A percentile compares a stretch with the other conserved stretches of the same genome.
These are phyloP conservation scores for Melangyna quadrimaculata DNA, from an alignment of 2,888 invertebrate genomes.

Conservation along the genomic window DNA sequence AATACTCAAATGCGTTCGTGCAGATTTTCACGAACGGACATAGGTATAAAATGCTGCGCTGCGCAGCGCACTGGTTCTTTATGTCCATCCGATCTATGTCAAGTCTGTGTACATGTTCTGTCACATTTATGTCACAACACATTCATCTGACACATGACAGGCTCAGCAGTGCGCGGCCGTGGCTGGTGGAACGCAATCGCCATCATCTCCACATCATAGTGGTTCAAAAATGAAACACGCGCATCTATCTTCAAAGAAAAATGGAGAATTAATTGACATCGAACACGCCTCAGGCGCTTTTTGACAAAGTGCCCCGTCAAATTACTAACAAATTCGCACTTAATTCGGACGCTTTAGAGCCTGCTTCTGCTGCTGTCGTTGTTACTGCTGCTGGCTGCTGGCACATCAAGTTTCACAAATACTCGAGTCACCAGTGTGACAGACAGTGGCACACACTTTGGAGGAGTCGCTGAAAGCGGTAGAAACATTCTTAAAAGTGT, in stretches of 20 bases:
- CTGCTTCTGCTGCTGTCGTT: neutral
- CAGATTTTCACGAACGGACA: slow-evolving; percentile 21
- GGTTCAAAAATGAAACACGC: slow-evolving; percentile 13
- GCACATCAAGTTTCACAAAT: slow-evolving; percentile 40
- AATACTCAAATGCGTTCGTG: slow-evolving; percentile 20
- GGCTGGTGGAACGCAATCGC: neutral
- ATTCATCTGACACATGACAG: slow-evolving; percentile 59
- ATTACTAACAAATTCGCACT: slow-evolving; percentile 67
- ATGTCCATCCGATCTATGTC: slow-evolving; percentile 60
- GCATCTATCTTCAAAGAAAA: slow-evolving; percentile 24
- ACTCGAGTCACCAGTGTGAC: slow-evolving; percentile 25
- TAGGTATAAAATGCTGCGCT: neutral
- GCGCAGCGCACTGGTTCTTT: slow-evolving; percentile 38
- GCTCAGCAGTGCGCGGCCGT: neutral
- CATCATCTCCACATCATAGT: slow-evolving; percentile 41
- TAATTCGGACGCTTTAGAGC: slow-evolving; percentile 53
- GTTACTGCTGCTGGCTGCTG: neutral
- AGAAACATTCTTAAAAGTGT: slow-evolving; percentile 57
- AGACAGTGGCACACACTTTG: slow-evolving; percentile 44
- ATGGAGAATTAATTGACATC: slow-evolving; percentile 62
- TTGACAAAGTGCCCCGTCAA: slow-evolving; percentile 67
- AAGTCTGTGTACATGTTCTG: slow-evolving; percentile 63
- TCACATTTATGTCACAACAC: slow-evolving; percentile 64
- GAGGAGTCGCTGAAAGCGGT: slow-evolving; percentile 31
- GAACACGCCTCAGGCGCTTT: slow-evolving; percentile 64